Evolutionary conservation across 2,113 vertebrate genomes (phyloP).

Genomic region (Calidris pugnax): DNA sequence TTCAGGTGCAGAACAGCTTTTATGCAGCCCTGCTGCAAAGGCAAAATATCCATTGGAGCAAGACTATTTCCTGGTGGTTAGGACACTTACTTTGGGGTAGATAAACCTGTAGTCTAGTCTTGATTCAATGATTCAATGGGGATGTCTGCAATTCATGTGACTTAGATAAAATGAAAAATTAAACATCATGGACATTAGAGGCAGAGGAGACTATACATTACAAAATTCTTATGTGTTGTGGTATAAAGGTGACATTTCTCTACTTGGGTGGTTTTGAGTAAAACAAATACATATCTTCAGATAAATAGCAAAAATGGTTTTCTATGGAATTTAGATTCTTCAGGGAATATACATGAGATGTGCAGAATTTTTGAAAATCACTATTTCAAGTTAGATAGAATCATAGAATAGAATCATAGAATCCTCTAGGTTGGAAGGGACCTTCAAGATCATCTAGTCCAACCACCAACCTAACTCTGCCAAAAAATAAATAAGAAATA

Average conservation of each 20-base stretch:
- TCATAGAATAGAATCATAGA: no score
- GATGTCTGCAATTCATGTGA: neutral
- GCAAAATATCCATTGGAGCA: neutral
- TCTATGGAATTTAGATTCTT: neutral
- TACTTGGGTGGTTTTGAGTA: neutral
- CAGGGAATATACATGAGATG: neutral
- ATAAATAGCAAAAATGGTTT: neutral
- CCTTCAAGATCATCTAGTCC: no score
- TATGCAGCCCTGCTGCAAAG: neutral
- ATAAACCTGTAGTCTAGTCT: neutral
- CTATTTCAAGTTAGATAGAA: neutral
- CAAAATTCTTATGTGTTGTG: neutral
- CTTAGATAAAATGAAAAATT: neutral
- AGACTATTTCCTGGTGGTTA: neutral
- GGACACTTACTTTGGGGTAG: neutral
- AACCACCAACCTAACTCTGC: no score
- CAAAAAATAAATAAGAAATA: no score
- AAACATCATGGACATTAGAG: neutral
- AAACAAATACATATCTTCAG: neutral
- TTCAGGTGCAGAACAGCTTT: neutral
- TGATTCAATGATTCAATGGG: neutral
- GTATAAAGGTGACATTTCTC: neutral
- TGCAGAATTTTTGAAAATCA: neutral
- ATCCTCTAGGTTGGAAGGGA: no score
- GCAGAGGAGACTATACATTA: neutral